phyloP scores from a whole-genome alignment of 2,888 invertebrate genomes.

The Troides aeacus region DNA sequence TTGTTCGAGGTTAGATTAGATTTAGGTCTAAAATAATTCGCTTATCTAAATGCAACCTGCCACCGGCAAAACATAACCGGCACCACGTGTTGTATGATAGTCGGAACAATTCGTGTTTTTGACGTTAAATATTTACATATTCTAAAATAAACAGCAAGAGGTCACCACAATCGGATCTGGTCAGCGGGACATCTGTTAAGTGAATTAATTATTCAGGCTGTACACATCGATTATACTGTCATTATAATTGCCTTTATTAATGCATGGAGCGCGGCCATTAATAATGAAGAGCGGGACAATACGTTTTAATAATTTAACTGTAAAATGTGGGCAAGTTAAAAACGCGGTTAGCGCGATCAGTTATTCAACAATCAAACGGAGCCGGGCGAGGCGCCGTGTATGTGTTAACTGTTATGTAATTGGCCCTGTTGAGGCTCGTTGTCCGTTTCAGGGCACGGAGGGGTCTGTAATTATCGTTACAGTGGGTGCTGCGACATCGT shows the following conservation, averaged over 20 bases:
- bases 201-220: constrained; percentile 18
- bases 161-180: constrained; percentile 4
- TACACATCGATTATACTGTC: constrained; percentile 19
- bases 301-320: constrained; percentile 27
- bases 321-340: constrained; percentile 32
- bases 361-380: constrained; percentile 59
- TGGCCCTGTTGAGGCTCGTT: constrained; percentile 51
- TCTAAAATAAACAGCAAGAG: constrained; percentile 4
- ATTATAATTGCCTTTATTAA: constrained; percentile 16
- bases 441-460: constrained; percentile 39
- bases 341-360: constrained; percentile 32
- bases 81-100: too few relatives aligned
- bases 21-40: too few relatives aligned
- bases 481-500: neutral
- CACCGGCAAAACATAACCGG: too few relatives aligned
- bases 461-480: constrained; percentile 50
- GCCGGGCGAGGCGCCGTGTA: constrained; percentile 50
- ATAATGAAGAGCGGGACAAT: constrained; percentile 12
- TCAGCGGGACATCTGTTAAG: constrained; percentile 23
- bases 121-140: too few relatives aligned
- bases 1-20: too few relatives aligned
- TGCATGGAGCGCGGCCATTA: constrained; percentile 11
- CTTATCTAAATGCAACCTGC: too few relatives aligned
- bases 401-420: constrained; percentile 67
- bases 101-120: too few relatives aligned